A percentile compares a stretch with the other conserved stretches of the same genome.
Evolutionary conservation across 2,113 vertebrate genomes (phyloP).

Genomic region (Oreochromis spilurus): DNA sequence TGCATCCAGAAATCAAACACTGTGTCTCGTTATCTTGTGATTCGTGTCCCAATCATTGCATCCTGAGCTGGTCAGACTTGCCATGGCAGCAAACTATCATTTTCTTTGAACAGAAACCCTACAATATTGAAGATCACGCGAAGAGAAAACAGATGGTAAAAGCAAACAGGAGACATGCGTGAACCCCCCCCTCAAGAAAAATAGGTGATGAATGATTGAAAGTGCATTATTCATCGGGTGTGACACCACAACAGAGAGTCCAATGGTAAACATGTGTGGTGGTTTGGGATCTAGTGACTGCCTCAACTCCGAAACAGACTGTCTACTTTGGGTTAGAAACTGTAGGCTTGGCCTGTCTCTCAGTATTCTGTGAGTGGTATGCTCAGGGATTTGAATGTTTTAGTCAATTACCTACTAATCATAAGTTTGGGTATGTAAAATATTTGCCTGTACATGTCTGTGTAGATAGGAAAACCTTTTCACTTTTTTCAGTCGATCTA

Average conservation of each 20-base stretch:
- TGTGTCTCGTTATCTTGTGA: background rate
- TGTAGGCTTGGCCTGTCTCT: background rate
- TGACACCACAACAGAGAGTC: conserved; percentile 52
- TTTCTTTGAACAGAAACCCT: background rate
- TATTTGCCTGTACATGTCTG: background rate
- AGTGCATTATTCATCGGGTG: conserved; percentile 31
- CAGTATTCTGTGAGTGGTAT: background rate
- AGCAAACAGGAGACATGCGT: background rate
- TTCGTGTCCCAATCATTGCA: background rate
- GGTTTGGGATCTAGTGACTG: conserved; percentile 15
- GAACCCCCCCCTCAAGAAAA: background rate
- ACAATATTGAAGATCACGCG: background rate
- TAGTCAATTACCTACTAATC: background rate
- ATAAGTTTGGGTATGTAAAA: background rate
- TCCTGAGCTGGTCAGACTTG: background rate
- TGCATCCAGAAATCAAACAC: background rate
- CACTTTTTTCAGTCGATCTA: background rate
- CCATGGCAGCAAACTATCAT: background rate
- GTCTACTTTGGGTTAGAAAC: background rate
- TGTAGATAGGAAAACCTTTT: background rate
- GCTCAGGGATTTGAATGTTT: background rate
- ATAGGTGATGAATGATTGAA: conserved; percentile 35
- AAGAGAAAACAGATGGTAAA: conserved; percentile 24
- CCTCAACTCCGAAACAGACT: background rate
- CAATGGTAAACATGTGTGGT: conserved; percentile 55